Base-by-base conservation (phyloP, 2,113 vertebrate genomes). In the Dicaeum eximium region DNA sequence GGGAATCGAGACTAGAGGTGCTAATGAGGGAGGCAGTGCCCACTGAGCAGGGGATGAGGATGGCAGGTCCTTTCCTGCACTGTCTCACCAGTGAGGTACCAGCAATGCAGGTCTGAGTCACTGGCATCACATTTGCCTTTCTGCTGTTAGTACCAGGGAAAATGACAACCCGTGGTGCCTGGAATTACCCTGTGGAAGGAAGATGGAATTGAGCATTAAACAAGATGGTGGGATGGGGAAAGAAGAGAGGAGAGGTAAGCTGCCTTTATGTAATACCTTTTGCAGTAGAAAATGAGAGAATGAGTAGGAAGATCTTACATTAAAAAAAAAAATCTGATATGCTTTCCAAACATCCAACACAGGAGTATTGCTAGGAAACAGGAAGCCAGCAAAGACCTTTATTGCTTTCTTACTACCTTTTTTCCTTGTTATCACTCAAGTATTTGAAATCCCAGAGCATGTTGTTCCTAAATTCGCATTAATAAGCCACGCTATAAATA, bases 401-500 rank as follows among this genome's bases (percentile, higher is more conserved):
- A 37, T 9, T 85, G 18, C 10, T 80, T 79, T 42, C n/a, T 42
- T 51, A 44, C 48, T 74, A 37, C 4, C 5, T 16, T 33, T 80
- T 50, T 37, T 33, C 14, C 21, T 62, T 86, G 6, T 75, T 86
- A n/a, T 31, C 11, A 37, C 6, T 80, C 22, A 73, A 28, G 23
- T 75, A 19, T 51, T 71, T 42, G 21, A 88, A 90, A 75, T 70
- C 23, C 21, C 1, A 5, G 33, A 70, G 10, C 17, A n/a, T 11
- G 8, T 58, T 90, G 24, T n/a, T 92, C 66, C 70, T 90, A 64
- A 48, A 70, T 42, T 88, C 48, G 71, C 54, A 47, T 88, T 90
- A 88, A 53, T 77, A 86, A 93, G 14, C 12, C 33, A 57, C 25
- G 8, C 28, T 86, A 54, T 72, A 72, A 82, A 65, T 75, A 94